phyloP scores from a whole-genome alignment of 2,113 vertebrate genomes.

The Hucho hucho region DNA sequence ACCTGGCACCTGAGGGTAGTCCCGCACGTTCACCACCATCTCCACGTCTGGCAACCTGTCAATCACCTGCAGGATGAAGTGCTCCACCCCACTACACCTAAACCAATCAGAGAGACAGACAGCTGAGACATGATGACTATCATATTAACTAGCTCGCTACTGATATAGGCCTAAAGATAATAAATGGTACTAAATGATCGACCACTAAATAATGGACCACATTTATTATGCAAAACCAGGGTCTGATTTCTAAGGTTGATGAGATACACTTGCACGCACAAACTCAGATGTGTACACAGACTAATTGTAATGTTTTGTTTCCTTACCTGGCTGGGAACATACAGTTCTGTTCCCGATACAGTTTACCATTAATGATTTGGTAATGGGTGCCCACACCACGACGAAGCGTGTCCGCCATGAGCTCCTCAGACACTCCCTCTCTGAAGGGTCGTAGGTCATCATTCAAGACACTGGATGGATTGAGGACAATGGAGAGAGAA shows the following conservation, averaged over 20 bases:
- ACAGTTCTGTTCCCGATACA: constrained; percentile 91
- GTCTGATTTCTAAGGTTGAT: not conserved
- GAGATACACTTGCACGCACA: not conserved
- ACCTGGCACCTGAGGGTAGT: constrained; percentile 91
- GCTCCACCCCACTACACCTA: constrained; percentile 94
- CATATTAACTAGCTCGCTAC: no score
- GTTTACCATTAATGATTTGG: constrained; percentile 84
- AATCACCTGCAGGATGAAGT: constrained; percentile 89
- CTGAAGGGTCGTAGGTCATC: constrained; percentile 83
- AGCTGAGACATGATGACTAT: no score
- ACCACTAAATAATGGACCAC: not conserved
- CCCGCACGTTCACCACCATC: constrained; percentile 93
- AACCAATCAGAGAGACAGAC: not conserved
- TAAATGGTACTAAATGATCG: no score
- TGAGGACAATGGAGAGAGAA: not conserved
- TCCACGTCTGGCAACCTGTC: constrained; percentile 87
- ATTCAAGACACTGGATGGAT: constrained; percentile 79
- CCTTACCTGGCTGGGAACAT: constrained; percentile 94
- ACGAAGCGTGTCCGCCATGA: constrained; percentile 77
- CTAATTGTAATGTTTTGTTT: not conserved
- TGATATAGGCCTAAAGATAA: not conserved
- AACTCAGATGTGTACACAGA: no score
- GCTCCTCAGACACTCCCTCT: constrained; percentile 81
- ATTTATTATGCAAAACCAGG: not conserved
- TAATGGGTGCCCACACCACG: constrained; percentile 92